These are phyloP conservation scores for Chrysolina americana DNA, from an alignment of 2,888 invertebrate species.

Conservation along the genomic window DNA sequence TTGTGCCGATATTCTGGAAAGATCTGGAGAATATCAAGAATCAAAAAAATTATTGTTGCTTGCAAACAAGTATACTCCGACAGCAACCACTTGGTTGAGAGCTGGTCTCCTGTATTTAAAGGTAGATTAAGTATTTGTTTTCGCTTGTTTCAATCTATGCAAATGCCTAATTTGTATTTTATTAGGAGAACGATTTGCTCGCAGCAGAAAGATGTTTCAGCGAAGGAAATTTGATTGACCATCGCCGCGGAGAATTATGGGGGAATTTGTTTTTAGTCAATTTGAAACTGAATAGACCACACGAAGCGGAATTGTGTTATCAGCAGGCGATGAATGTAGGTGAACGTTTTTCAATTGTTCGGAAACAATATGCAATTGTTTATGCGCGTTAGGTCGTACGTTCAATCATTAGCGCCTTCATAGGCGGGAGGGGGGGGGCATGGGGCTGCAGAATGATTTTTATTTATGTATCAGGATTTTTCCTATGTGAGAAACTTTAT, in stretches of 20 bases:
- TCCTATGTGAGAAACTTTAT: no score
- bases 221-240: constrained; percentile 66
- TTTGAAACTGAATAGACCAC: constrained; percentile 59
- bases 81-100: constrained; percentile 65
- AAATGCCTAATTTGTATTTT: not conserved
- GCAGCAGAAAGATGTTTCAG: constrained; percentile 67
- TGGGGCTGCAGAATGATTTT: no score
- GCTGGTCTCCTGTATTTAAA: constrained; percentile 59
- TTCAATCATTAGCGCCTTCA: no score
- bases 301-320: constrained; percentile 66
- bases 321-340: constrained; percentile 61
- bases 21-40: constrained; percentile 57
- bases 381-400: no score
- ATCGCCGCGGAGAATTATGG: constrained; percentile 65
- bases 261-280: constrained; percentile 66
- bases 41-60: constrained; percentile 63
- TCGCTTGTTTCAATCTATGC: no score
- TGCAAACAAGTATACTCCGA: constrained; percentile 64
- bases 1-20: constrained; percentile 57
- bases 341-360: not conserved
- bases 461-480: no score
- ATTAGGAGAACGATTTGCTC: constrained; percentile 62
- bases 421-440: no score
- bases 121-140: constrained; percentile 37
- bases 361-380: not conserved